These are phyloP conservation scores for Bos taurus DNA, from an alignment of 2,113 vertebrate genomes.

Conservation along the genomic window DNA sequence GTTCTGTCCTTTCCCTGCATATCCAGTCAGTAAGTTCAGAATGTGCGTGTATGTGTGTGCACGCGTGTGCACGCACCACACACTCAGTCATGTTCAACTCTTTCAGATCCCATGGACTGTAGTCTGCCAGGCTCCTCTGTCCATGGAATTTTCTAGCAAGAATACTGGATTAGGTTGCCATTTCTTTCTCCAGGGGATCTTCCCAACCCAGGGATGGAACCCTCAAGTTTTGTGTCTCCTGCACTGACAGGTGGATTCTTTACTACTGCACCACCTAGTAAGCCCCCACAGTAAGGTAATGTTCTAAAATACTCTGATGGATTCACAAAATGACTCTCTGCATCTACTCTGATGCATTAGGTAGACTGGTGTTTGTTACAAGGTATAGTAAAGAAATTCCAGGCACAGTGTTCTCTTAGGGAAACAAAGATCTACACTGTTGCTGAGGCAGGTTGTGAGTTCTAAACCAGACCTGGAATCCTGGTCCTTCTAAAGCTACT, in stretches of 20 bases:
- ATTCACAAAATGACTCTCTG: not conserved
- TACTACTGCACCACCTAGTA: not conserved
- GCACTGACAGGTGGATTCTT: not conserved
- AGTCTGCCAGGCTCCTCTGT: not conserved
- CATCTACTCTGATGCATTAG: not conserved
- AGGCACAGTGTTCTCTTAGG: not conserved
- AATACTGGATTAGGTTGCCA: not conserved
- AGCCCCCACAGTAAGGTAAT: not conserved
- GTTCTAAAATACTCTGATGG: not conserved
- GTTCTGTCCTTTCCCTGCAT: not conserved
- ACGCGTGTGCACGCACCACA: accelerated
- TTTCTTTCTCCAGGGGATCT: not conserved
- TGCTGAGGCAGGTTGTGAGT: not conserved
- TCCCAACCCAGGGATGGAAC: not conserved
- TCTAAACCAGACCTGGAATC: not conserved
- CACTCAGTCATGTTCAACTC: not conserved
- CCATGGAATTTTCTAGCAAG: not conserved
- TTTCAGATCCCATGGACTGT: not conserved
- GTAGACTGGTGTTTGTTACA: not conserved
- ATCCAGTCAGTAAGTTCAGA: not conserved
- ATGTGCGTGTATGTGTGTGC: not conserved
- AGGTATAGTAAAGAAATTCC: not conserved
- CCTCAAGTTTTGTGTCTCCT: not conserved
- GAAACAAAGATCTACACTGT: not conserved
- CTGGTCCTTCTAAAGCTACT: not conserved